Base-by-base conservation (phyloP, 2,797 vertebrate genomes). In the Bucorvus abyssinicus region DNA sequence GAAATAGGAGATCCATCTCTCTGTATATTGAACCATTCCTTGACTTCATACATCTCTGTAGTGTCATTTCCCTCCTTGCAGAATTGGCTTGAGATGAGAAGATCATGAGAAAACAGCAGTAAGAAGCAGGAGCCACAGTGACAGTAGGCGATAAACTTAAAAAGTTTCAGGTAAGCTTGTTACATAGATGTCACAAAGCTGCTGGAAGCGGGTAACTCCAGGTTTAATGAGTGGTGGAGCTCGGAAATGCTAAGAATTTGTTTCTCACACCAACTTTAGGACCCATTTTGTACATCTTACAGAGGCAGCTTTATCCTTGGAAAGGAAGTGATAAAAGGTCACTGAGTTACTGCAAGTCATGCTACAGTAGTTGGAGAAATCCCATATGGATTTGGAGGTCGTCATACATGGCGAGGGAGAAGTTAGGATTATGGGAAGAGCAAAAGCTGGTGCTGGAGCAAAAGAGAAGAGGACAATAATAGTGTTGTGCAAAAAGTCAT, bases 361-460 rank as follows among this genome's bases (percentile, higher is more conserved):
- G 47, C 20, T 32, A 3, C 6, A 7, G 21, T 73, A 59, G 55
- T 27, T 20, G 9, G 32, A 76, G 63, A 71, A 69, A 69, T 29
- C 27, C 18, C 2, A 0, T 2, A 18, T 1, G 0, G 52, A 42
- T 30, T 67, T 87, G 70, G 81, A 63, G n/a, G 22, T 8, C 55
- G 30, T 24, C 52, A 36, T 29, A 55, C 22, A 21, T 2, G 6
- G 61, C 0, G 5, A 74, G 22, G 63, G 27, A 30, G 74, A 77
- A 4, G 18, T 63, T 59, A 59, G 56, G 22, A 32, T 45, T 67
- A 14, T 9, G 12, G 52, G 24, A 89, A 50, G 12, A 29, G 32
- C 19, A 40, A 76, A 69, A 75, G 7, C 40, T 49, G 12, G 17
- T 90, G 10, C 23, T 78, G 75, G 30, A 93, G 70, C 7, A 59